phyloP scores from a whole-genome alignment of 2,888 invertebrate genomes.

The Ethmia dodecea region DNA sequence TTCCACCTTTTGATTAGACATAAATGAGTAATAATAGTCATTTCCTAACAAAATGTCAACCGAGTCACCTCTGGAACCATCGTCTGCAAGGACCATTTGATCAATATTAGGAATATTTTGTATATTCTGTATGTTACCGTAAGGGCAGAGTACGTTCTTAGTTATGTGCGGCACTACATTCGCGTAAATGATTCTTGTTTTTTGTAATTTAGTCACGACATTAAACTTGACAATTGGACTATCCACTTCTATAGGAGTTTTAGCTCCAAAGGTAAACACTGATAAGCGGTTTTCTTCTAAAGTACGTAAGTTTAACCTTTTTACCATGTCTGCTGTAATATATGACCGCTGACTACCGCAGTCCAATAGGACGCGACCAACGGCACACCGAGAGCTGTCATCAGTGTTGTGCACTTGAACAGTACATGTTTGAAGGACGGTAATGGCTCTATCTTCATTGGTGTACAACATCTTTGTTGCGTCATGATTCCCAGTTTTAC shows the following conservation, averaged over 20 bases:
- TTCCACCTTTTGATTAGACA: constrained; percentile 10
- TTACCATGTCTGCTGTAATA: constrained; percentile 1
- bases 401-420: neutral
- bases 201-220: no score
- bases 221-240: constrained; percentile 1
- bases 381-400: neutral
- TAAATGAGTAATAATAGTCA: constrained; percentile 20
- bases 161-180: neutral
- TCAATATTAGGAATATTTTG: neutral
- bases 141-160: no score
- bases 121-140: no score
- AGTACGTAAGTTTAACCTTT: neutral
- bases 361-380: constrained; percentile 6
- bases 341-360: constrained; percentile 9
- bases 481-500: neutral
- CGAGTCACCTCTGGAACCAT: constrained; percentile 12
- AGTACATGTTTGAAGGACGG: neutral
- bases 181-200: neutral
- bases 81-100: constrained; percentile 14
- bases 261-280: constrained; percentile 8
- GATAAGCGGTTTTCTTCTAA: neutral
- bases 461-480: no score
- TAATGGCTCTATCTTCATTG: neutral
- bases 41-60: constrained; percentile 19
- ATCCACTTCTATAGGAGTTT: neutral